Evolutionary conservation across 2,888 invertebrate genomes (phyloP).

Genomic region (Scaptomyza polygonia): DNA sequence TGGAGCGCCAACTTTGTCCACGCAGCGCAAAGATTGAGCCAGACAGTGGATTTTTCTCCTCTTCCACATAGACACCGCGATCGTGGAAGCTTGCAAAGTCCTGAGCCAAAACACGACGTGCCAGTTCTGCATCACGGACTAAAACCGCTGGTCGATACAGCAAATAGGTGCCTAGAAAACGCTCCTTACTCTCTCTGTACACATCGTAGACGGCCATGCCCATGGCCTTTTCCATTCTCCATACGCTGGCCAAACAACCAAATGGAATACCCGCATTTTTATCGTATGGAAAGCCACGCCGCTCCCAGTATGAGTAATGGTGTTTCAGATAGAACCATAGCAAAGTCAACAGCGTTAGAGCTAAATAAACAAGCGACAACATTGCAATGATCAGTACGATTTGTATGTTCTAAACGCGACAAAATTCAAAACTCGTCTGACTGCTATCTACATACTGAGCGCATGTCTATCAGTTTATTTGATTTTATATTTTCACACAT

Average conservation of each 20-base stretch:
- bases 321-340: slow-evolving; percentile 60
- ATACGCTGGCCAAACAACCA: slow-evolving; percentile 87
- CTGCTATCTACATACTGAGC: neutral
- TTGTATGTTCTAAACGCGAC: neutral
- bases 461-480: slow-evolving; percentile 34
- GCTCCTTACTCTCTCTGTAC: slow-evolving; percentile 84
- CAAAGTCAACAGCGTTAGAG: slow-evolving; percentile 27
- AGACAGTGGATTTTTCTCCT: slow-evolving; percentile 86
- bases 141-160: slow-evolving; percentile 87
- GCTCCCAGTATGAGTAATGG: slow-evolving; percentile 85
- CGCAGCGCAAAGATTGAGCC: slow-evolving; percentile 84
- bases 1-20: slow-evolving; percentile 87
- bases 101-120: slow-evolving; percentile 86
- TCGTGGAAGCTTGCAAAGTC: slow-evolving; percentile 88
- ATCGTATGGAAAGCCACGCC: slow-evolving; percentile 86
- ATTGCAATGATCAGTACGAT: slow-evolving; percentile 20
- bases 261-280: slow-evolving; percentile 86
- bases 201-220: slow-evolving; percentile 87
- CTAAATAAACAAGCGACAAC: slow-evolving; percentile 29
- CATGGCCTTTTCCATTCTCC: slow-evolving; percentile 86
- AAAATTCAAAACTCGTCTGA: slow-evolving; percentile 35
- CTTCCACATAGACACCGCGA: slow-evolving; percentile 87
- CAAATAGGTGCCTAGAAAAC: slow-evolving; percentile 87
- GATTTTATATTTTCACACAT: slow-evolving; percentile 34
- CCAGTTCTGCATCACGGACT: slow-evolving; percentile 87